Conservation (phyloP, 1,140 invertebrate genomes). For the Bombus waltoni region DNA sequence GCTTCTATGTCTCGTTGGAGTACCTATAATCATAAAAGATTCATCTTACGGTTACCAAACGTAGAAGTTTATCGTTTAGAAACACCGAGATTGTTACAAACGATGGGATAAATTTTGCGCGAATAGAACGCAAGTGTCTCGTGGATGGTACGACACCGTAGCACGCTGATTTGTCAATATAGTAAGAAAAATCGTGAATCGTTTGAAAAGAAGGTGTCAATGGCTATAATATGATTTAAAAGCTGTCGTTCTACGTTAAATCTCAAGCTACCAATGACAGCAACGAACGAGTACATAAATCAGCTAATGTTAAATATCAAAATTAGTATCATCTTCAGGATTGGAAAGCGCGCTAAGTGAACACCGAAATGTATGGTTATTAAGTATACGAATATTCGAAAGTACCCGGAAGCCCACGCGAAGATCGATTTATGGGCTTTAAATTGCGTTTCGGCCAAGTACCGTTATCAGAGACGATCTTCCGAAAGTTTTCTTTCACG, state of each 20-base stretch:
- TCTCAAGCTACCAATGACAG: not conserved
- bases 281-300: not conserved
- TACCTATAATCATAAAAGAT: constrained; percentile 84
- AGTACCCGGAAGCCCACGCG: constrained; percentile 22
- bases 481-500: not conserved
- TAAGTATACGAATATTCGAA: constrained; percentile 38
- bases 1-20: constrained; percentile 93
- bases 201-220: not conserved
- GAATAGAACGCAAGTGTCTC: too few relatives aligned
- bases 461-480: constrained; percentile 35
- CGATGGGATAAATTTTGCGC: too few relatives aligned
- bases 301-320: not conserved
- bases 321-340: not conserved
- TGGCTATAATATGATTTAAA: not conserved
- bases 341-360: constrained; percentile 26
- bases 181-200: not conserved
- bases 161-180: too few relatives aligned
- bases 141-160: too few relatives aligned
- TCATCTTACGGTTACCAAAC: not conserved
- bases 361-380: not conserved
- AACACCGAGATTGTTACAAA: too few relatives aligned
- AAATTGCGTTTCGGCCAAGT: constrained; percentile 33
- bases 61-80: not conserved
- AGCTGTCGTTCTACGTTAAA: not conserved
- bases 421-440: constrained; percentile 30